phyloP scores from a whole-genome alignment of 2,113 vertebrate species.

The Calypte anna region DNA sequence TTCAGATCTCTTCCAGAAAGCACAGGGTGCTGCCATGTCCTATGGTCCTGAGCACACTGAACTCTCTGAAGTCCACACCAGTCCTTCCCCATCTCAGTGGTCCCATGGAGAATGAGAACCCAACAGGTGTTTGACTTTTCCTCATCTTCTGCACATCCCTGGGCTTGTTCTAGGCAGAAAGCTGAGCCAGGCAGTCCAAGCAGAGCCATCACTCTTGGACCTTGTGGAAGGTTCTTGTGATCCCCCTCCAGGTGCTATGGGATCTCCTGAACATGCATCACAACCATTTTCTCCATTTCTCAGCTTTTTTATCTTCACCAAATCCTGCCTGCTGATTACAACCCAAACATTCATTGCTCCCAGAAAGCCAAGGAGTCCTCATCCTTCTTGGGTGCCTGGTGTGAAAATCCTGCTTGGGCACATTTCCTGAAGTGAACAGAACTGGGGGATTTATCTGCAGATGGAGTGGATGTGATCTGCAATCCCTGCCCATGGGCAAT shows the following conservation, averaged over 20 bases:
- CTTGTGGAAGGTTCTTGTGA: fast-evolving
- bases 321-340: background rate
- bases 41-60: fast-evolving
- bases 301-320: background rate
- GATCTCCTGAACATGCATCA: background rate
- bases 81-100: background rate
- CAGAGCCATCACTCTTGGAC: fast-evolving
- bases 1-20: background rate
- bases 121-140: background rate
- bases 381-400: constrained; percentile 8
- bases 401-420: constrained; percentile 15
- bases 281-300: background rate
- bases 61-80: background rate
- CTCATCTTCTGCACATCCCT: background rate
- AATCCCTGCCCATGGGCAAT: constrained; percentile 42
- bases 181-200: background rate
- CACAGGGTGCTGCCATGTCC: background rate
- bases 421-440: constrained; percentile 31
- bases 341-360: background rate
- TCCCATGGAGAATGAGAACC: background rate
- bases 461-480: constrained; percentile 3
- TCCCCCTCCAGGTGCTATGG: fast-evolving
- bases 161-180: background rate
- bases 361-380: background rate
- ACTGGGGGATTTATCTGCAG: constrained; percentile 23